phyloP scores from a whole-genome alignment of 64 coral and sea anemone genomes.

The Porites australiensis region DNA sequence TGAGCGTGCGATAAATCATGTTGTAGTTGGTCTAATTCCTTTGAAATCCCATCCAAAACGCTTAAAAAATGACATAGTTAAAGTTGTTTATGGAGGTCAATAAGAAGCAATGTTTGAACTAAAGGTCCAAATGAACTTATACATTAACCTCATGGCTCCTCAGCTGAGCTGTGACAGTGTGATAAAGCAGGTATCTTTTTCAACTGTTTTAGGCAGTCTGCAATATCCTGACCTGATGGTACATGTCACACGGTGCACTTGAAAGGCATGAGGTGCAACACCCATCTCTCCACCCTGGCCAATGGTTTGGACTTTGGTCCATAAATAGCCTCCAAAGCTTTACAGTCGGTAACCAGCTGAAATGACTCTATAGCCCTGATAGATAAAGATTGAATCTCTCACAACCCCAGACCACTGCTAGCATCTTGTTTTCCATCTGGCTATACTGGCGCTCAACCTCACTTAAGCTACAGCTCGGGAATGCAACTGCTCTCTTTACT shows the following conservation, averaged over 20 bases:
- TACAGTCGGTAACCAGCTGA: no score
- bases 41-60: no score
- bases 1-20: no score
- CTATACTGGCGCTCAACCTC: slow-evolving; percentile 9
- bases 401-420: slow-evolving; percentile 19
- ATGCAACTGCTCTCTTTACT: neutral
- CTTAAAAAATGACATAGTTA: no score
- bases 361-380: no score
- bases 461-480: slow-evolving; percentile 1
- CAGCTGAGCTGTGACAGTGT: neutral
- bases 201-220: slow-evolving; percentile 29
- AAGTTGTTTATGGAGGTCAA: no score
- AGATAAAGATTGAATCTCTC: neutral
- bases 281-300: slow-evolving; percentile 43
- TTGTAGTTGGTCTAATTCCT: no score
- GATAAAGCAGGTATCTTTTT: neutral
- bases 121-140: no score
- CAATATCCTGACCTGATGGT: slow-evolving; percentile 24
- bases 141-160: neutral
- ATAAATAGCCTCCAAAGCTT: no score
- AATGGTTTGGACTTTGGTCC: neutral
- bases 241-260: slow-evolving; percentile 38
- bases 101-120: no score
- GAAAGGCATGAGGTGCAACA: slow-evolving; percentile 28
- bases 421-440: slow-evolving; percentile 21